phyloP scores from a whole-genome alignment of 2,888 invertebrate species.

The Diaprepes abbreviatus region DNA sequence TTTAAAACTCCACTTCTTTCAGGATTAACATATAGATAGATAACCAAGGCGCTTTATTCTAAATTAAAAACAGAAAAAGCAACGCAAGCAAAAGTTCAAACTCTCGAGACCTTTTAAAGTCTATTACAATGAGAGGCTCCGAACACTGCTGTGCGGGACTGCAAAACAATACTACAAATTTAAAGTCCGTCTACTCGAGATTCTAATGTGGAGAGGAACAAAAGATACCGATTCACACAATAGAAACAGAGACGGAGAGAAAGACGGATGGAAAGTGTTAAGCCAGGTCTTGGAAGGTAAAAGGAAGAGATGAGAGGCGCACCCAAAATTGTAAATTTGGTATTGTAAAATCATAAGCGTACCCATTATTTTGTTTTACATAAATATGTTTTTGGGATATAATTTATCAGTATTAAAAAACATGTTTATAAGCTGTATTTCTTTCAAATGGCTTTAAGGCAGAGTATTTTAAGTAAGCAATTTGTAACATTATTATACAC shows the following conservation, averaged over 20 bases:
- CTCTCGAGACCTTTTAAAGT: not conserved
- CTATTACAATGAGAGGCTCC: not conserved
- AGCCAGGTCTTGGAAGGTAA: conserved; percentile 19
- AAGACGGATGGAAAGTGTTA: conserved; percentile 1
- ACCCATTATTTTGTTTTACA: too few relatives aligned
- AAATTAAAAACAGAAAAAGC: not conserved
- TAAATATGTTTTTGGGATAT: too few relatives aligned
- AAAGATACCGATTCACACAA: not conserved
- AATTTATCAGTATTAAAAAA: too few relatives aligned
- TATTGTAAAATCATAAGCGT: conserved; percentile 2
- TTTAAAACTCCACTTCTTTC: too few relatives aligned
- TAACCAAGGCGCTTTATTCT: too few relatives aligned
- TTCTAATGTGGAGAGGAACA: not conserved
- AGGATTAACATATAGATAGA: too few relatives aligned
- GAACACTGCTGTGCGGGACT: conserved; percentile 6
- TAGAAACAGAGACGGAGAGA: not conserved
- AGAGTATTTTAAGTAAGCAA: too few relatives aligned
- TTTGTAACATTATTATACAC: too few relatives aligned
- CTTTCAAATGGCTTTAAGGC: too few relatives aligned
- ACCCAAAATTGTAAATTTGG: conserved; percentile 16
- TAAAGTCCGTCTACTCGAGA: conserved; percentile 4
- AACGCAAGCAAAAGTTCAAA: not conserved
- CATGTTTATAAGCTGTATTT: too few relatives aligned
- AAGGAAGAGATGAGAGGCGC: conserved; percentile 6
- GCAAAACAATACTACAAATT: conserved; percentile 15